Evolutionary conservation across 2,888 invertebrate species (phyloP), one percentile per base, ranked within the genome.

Genomic region (Cyrtodaria siliqua): DNA sequence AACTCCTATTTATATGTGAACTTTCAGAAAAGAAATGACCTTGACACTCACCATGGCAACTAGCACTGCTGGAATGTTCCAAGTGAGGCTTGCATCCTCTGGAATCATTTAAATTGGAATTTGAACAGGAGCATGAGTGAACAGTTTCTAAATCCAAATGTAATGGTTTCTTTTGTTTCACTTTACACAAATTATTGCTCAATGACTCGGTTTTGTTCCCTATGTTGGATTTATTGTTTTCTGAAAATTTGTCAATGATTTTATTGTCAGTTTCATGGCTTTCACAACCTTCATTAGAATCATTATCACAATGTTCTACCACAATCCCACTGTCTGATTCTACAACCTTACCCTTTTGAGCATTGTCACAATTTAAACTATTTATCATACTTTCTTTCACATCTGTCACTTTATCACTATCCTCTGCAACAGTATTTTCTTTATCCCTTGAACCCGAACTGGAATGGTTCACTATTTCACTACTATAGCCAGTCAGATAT

Each of bases 241-340:
- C 56, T 23, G 69, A 62, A 55, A 49, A 70, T 47, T 44, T 49
- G 40, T 70, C 69, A 40, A 23, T 42, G 27, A 24, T 26, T 26
- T 60, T 33, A 4, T 24, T 63, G n/a, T 27, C 33, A 33, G 33
- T 33, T 4, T 33, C 33, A 33, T 33, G 33, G 4, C 4, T 12
- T 12, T 33, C 33, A 44, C 44, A 44, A 44, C 44, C 44, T 18
- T 16, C 44, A 44, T 16, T 44, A 16, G 20, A 16, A 44, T 16
- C 44, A 18, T 4, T 44, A 44, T 44, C 44, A 18, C n/a, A 18
- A 20, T 44, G 44, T 61, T 77, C 77, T 6, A 81, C 59, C 26
- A 71, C 77, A 52, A 90, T 87, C 2, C 87, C 88, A 77, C 87
- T 89, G 73, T 90, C 90, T 27, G 89, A 88, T 8, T 85, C 76